Base-by-base conservation (phyloP, 2,113 vertebrate species). In the Antechinus flavipes region DNA sequence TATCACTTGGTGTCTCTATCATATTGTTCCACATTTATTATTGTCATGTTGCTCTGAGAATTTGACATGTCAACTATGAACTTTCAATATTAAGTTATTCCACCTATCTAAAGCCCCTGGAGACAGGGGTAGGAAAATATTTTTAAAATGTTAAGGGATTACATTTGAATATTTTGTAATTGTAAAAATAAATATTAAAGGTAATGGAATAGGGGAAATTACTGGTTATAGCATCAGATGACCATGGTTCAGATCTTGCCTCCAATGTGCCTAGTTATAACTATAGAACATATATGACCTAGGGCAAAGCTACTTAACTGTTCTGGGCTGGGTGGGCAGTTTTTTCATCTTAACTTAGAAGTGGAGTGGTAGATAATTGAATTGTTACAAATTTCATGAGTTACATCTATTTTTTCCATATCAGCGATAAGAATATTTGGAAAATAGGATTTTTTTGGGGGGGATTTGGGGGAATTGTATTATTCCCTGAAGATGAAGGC, bases 311-410 rank as follows among this genome's bases (percentile, higher is more conserved):
- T n/a, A 84, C 16, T 84, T 2, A 84, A 16, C 0, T 84, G 19
- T 84, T 42, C n/a, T 23, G n/a, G 61, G n/a, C 19, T 22, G 23
- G 61, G 30, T 76, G 35, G 35, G 35, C 35, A 76, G 68, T 42
- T 84, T 84, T 6, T 3, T 42, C n/a, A 42, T 42, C 68, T 84
- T 23, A n/a, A 23, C 16, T 76, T 76, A 42, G n/a, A 84, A 84
- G 2, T 84, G 19, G 35, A 5, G 6, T n/a, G 35, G 16, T 42
- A 42, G 68, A 22, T 96, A 95, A 54, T 0, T 42, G 19, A 84
- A 23, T 94, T 94, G 90, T 94, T 95, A 93, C 50, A 46, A 92
- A 94, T 54, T 95, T 96, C 42, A 93, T 54, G 94, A 92, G 46
- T 92, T 90, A 54, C 91, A 10, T 23, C 92, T 91, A 92, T 92